These are phyloP conservation scores for Rhagonycha lutea DNA, from an alignment of 2,888 invertebrate genomes.

Conservation along the genomic window DNA sequence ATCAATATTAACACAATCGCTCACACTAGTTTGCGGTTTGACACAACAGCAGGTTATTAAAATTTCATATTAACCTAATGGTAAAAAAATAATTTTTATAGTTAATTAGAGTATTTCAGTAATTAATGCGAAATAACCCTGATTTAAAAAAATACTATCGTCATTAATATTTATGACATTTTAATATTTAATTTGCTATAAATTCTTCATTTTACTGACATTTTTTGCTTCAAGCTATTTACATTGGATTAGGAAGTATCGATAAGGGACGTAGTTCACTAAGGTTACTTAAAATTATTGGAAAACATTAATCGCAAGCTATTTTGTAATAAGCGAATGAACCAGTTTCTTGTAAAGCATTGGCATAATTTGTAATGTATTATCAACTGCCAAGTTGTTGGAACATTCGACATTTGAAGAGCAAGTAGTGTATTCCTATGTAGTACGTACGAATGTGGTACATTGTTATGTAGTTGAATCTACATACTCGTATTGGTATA, in stretches of 20 bases:
- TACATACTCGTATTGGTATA: too few species aligned
- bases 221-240: neutral
- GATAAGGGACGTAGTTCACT: neutral
- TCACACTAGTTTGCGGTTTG: neutral
- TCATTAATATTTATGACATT: neutral
- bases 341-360: neutral
- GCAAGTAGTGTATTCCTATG: neutral
- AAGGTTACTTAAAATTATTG: neutral
- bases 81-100: neutral
- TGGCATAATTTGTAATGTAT: neutral
- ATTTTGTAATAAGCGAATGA: neutral
- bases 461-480: too few species aligned
- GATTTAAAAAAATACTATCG: neutral
- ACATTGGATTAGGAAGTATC: neutral
- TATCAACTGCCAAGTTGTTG: neutral
- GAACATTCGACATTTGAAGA: neutral
- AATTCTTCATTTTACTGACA: neutral
- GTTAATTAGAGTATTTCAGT: neutral
- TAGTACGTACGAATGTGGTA: neutral
- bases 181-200: neutral
- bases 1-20: neutral
- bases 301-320: neutral
- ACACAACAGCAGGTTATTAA: neutral
- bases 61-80: neutral
- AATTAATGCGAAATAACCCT: neutral